A percentile compares a stretch with the other conserved stretches of the same genome.
These are phyloP conservation scores for Tetramorium parvispinum DNA, from an alignment of 1,140 invertebrate species.

Conservation along the genomic window DNA sequence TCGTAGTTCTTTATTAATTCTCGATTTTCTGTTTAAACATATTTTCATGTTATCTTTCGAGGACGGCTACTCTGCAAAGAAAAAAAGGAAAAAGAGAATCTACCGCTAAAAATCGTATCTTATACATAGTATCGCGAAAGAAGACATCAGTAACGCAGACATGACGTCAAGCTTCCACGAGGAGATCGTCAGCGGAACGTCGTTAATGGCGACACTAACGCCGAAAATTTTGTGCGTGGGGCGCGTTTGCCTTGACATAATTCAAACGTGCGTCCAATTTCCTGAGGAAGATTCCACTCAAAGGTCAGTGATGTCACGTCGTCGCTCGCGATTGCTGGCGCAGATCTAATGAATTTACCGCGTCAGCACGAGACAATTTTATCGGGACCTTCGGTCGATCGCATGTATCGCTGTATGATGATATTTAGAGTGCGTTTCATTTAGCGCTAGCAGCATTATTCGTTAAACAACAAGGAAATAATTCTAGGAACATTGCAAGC, in stretches of 20 bases:
- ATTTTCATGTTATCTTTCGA: background rate
- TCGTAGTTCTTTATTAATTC: background rate
- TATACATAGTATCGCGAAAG: too few relatives aligned
- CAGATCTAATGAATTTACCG: background rate
- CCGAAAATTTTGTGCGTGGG: slow-evolving; percentile 84
- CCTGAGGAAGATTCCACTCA: slow-evolving; percentile 85
- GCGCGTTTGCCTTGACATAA: slow-evolving; percentile 85
- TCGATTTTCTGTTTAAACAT: background rate
- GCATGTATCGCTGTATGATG: background rate
- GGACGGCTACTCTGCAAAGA: background rate
- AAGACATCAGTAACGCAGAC: background rate
- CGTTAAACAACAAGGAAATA: too few relatives aligned
- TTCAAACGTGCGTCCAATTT: slow-evolving; percentile 85
- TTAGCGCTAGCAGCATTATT: too few relatives aligned
- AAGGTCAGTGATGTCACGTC: slow-evolving; percentile 75
- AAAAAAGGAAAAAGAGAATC: background rate
- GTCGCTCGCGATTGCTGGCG: background rate
- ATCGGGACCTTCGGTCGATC: background rate
- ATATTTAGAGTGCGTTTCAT: background rate
- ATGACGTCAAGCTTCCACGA: slow-evolving; percentile 71
- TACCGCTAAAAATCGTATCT: background rate
- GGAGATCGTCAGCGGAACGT: slow-evolving; percentile 69
- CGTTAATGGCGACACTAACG: slow-evolving; percentile 45
- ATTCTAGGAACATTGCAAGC: too few relatives aligned
- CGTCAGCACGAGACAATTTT: background rate